Conservation (phyloP, 2,113 vertebrate genomes). For the Cranoglanis bouderius region DNA sequence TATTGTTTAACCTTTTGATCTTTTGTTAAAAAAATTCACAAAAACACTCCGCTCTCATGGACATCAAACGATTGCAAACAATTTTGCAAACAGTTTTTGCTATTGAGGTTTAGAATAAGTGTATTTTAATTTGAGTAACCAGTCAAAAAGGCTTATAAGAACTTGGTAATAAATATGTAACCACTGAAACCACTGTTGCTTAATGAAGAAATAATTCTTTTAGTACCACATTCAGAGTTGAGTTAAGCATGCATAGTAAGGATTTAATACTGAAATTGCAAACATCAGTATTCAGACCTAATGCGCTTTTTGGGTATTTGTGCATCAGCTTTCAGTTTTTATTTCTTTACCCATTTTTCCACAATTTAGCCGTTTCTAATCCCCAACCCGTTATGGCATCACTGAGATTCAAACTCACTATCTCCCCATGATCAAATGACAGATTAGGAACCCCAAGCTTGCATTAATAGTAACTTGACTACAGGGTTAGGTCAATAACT, state of each 20-base stretch:
- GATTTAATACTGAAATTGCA: neutral
- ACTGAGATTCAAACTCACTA: neutral
- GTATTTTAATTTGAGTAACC: neutral
- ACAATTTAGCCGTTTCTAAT: neutral
- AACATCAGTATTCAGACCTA: neutral
- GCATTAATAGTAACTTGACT: neutral
- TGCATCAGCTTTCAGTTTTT: neutral
- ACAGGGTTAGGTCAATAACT: neutral
- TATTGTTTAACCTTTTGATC: too few relatives aligned
- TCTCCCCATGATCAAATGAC: neutral
- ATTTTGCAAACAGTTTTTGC: too few relatives aligned
- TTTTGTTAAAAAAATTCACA: too few relatives aligned
- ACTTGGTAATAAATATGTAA: neutral
- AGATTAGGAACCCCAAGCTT: neutral
- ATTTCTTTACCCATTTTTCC: neutral
- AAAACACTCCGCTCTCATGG: too few relatives aligned
- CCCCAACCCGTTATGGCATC: neutral
- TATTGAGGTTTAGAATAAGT: neutral
- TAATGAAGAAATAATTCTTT: neutral
- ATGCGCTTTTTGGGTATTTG: neutral
- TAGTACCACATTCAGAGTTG: neutral
- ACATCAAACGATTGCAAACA: too few relatives aligned
- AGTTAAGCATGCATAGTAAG: neutral
- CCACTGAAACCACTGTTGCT: neutral
- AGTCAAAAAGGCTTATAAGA: neutral